These are phyloP conservation scores for Melieria crassipennis DNA, from an alignment of 2,888 invertebrate species.

Conservation along the genomic window DNA sequence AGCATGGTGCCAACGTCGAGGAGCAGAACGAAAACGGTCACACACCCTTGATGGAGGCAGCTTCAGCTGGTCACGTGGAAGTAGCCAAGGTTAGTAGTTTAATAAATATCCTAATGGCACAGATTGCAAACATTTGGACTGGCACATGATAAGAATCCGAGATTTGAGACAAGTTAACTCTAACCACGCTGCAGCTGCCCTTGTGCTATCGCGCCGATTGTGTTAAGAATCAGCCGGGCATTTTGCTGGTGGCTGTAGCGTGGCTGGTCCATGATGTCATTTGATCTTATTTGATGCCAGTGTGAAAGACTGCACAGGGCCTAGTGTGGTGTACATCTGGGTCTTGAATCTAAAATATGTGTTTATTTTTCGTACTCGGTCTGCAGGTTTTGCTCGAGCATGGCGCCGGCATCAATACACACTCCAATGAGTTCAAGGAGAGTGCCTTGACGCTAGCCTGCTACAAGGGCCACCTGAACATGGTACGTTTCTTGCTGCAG, in stretches of 20 bases:
- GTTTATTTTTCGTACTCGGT: constrained; percentile 21
- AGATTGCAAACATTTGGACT: neutral
- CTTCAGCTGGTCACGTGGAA: constrained; percentile 92
- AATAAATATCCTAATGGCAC: neutral
- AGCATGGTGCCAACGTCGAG: constrained; percentile 93
- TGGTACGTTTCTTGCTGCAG: constrained; percentile 94
- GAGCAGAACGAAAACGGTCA: constrained; percentile 99
- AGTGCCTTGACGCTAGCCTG: constrained; percentile 94
- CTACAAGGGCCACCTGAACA: constrained; percentile 96
- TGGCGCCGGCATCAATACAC: constrained; percentile 98
- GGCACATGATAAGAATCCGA: constrained; percentile 71
- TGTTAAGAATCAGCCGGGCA: constrained; percentile 55
- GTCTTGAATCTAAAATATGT: too few species aligned
- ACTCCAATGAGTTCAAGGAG: constrained; percentile 99
- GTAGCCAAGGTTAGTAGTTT: constrained; percentile 77
- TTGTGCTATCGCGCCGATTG: constrained; percentile 45
- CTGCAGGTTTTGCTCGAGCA: constrained; percentile 82
- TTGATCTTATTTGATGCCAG: constrained; percentile 67
- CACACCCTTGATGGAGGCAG: constrained; percentile 99
- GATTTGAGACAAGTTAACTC: constrained; percentile 67
- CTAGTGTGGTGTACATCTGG: too few species aligned
- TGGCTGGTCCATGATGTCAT: constrained; percentile 53
- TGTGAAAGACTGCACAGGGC: neutral
- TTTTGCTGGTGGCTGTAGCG: constrained; percentile 9
- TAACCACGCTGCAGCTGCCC: constrained; percentile 32